These are phyloP conservation scores for Choloepus hoffmanni DNA, from an alignment of 2,113 vertebrate genomes.

Conservation along the genomic window DNA sequence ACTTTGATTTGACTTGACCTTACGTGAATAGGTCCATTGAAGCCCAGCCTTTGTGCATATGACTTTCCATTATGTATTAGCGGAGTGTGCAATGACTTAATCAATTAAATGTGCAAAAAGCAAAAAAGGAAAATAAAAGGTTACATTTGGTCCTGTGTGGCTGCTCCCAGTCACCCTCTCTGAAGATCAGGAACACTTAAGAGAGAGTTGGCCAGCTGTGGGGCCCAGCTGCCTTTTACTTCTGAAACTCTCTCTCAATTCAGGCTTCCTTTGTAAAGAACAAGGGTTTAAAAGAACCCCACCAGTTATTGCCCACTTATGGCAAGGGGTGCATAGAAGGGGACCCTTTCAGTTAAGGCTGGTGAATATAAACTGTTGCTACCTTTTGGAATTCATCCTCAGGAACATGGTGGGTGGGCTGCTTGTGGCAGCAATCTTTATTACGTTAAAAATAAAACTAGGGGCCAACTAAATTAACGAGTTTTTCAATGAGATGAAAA, in stretches of 20 bases:
- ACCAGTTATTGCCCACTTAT: not conserved
- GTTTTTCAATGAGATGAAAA: not conserved
- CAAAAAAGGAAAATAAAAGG: not conserved
- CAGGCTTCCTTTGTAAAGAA: not conserved
- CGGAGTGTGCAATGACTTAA: not conserved
- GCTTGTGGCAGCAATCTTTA: not conserved
- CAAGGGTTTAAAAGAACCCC: not conserved
- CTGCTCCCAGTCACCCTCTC: not conserved
- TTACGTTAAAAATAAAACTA: not conserved
- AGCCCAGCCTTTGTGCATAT: not conserved
- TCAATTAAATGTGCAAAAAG: not conserved
- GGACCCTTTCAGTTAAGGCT: not conserved
- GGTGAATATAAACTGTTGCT: not conserved
- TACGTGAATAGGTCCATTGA: not conserved
- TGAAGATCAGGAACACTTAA: not conserved
- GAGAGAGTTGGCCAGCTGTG: rapidly evolving
- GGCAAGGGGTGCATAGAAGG: not conserved
- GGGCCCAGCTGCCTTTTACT: not conserved
- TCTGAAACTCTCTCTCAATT: not conserved
- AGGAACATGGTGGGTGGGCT: rapidly evolving
- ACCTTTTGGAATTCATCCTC: too few relatives aligned
- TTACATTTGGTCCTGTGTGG: not conserved
- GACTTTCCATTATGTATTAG: not conserved
- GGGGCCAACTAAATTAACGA: not conserved
- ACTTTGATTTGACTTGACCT: too few relatives aligned